Evolutionary conservation across 2,113 vertebrate species (phyloP).

Genomic region (Phrynocephalus versicolor): DNA sequence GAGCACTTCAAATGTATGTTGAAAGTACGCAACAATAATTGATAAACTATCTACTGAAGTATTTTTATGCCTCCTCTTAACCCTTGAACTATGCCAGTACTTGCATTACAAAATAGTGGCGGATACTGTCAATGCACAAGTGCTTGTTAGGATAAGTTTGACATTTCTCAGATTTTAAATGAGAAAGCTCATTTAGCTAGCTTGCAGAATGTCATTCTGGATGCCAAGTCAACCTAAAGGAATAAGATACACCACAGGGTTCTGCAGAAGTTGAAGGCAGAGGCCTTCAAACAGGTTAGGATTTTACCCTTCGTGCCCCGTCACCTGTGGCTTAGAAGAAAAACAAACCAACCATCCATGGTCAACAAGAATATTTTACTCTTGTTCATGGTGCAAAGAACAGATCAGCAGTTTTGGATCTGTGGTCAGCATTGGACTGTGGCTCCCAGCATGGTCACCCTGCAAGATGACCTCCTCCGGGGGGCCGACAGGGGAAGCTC

Average conservation of each 20-base stretch:
- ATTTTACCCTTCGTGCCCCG: background rate
- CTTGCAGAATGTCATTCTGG: background rate
- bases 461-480: too few relatives aligned
- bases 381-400: background rate
- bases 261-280: background rate
- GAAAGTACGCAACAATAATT: too few relatives aligned
- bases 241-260: background rate
- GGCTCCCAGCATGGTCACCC: too few relatives aligned
- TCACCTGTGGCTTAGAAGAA: background rate
- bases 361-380: background rate
- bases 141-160: background rate
- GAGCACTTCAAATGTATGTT: too few relatives aligned
- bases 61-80: too few relatives aligned
- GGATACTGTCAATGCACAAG: background rate
- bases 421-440: too few relatives aligned
- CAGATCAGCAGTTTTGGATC: too few relatives aligned
- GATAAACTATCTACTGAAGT: too few relatives aligned
- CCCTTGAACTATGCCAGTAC: background rate
- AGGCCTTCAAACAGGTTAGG: background rate
- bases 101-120: background rate
- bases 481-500: too few relatives aligned
- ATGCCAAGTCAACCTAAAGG: background rate
- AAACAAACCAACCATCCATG: background rate
- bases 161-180: background rate
- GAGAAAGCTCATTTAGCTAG: background rate